phyloP scores from a whole-genome alignment of 2,888 invertebrate genomes.

The Teinopalpus imperialis region DNA sequence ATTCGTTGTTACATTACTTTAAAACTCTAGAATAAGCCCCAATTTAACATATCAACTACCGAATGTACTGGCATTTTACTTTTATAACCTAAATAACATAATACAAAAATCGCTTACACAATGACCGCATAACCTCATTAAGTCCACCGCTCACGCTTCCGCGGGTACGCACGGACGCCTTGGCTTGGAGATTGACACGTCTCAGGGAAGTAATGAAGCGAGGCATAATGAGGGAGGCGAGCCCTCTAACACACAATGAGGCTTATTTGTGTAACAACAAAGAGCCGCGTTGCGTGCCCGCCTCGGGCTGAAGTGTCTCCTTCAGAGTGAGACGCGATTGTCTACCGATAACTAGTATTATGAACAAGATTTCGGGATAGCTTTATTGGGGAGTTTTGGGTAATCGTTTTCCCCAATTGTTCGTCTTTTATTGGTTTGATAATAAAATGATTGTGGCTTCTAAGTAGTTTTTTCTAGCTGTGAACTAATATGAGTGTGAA shows the following conservation, averaged over 20 bases:
- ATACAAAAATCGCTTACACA: constrained; percentile 3
- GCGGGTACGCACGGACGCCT: constrained; percentile 29
- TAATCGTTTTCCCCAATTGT: constrained; percentile 17
- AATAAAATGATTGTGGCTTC: constrained; percentile 7
- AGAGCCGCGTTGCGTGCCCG: constrained; percentile 45
- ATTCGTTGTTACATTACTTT: too few species aligned
- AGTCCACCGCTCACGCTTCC: constrained; percentile 16
- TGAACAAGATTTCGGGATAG: constrained; percentile 16
- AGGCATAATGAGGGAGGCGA: constrained; percentile 49
- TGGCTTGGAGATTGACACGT: constrained; percentile 49
- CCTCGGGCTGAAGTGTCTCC: constrained; percentile 20
- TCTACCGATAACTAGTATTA: constrained; percentile 26
- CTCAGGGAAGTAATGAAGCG: constrained; percentile 29
- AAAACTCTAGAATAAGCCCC: too few species aligned
- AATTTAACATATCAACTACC: too few species aligned
- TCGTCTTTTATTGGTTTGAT: constrained; percentile 11
- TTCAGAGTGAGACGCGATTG: constrained; percentile 19
- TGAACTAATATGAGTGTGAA: too few species aligned
- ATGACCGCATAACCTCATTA: constrained; percentile 17
- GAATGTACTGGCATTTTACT: too few species aligned
- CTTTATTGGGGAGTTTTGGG: constrained; percentile 7
- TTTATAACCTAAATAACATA: too few species aligned
- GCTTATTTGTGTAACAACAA: constrained; percentile 56
- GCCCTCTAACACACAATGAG: constrained; percentile 49
- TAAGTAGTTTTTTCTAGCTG: not conserved